A percentile compares a stretch with the other conserved stretches of the same genome.
Evolutionary conservation across 2,113 vertebrate species (phyloP).

Genomic region (Plestiodon gilberti): DNA sequence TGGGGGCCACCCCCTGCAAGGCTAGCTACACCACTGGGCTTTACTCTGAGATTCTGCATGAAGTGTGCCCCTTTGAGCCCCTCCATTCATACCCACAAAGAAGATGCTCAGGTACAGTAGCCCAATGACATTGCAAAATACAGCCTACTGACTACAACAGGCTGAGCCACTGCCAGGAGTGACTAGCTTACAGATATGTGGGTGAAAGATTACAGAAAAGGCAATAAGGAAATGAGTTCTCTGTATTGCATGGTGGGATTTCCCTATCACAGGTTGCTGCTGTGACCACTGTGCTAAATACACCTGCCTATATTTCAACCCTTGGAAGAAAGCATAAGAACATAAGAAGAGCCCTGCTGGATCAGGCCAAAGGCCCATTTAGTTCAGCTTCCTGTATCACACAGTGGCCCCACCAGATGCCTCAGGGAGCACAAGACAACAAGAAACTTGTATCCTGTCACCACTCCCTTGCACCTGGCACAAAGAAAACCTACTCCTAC

Average conservation of each 20-base stretch:
- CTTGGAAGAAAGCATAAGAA: neutral
- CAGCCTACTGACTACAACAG: neutral
- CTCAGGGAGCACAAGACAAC: no score
- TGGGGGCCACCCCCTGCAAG: no score
- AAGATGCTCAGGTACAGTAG: neutral
- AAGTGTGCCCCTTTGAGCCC: neutral
- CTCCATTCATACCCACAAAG: neutral
- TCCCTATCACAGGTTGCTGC: neutral
- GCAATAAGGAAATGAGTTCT: conserved; percentile 14
- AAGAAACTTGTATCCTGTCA: no score
- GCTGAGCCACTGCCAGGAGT: neutral
- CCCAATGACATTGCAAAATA: neutral
- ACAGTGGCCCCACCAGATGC: no score
- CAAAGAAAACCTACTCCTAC: no score
- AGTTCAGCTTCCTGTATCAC: no score
- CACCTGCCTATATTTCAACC: neutral
- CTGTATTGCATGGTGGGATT: neutral
- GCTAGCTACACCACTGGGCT: no score
- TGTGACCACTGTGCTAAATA: neutral
- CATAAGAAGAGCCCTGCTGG: no score
- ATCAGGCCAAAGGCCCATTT: no score
- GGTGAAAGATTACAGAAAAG: neutral
- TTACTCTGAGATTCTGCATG: no score
- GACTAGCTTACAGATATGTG: neutral
- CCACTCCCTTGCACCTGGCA: no score